Percentiles rank a stretch among this genome's conserved stretches.
Conservation (phyloP, 2,113 vertebrate species). For the Entelurus aequoreus region DNA sequence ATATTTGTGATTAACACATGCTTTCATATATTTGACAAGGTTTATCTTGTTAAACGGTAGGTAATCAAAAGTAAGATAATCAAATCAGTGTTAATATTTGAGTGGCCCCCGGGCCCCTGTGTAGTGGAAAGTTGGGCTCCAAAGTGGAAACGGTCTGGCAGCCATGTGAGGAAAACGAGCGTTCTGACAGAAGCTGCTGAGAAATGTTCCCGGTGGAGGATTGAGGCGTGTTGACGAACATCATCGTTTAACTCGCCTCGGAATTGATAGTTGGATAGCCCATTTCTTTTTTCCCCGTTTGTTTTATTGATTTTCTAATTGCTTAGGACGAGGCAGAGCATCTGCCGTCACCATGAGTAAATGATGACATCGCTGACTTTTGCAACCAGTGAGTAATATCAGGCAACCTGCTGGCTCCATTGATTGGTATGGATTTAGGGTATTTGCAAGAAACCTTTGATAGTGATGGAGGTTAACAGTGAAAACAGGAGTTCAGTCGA, state of each 20-base stretch:
- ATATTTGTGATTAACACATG: too few relatives aligned
- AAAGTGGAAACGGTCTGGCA: neutral
- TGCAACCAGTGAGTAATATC: constrained; percentile 39
- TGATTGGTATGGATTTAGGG: neutral
- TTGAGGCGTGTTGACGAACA: constrained; percentile 61
- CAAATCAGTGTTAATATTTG: too few relatives aligned
- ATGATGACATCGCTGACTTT: constrained; percentile 59
- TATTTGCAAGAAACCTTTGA: neutral
- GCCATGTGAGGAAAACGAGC: constrained; percentile 32
- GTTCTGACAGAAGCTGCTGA: constrained; percentile 49
- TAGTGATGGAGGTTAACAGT: too few relatives aligned
- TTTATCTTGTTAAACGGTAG: too few relatives aligned
- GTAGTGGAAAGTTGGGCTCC: neutral
- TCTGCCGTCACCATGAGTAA: constrained; percentile 64
- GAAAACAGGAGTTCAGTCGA: too few relatives aligned
- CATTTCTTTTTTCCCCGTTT: neutral
- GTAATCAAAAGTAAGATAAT: too few relatives aligned
- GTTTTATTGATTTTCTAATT: constrained; percentile 71
- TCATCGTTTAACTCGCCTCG: constrained; percentile 33
- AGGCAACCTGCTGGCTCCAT: neutral
- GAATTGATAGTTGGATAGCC: constrained; percentile 62
- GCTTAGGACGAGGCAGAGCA: constrained; percentile 52
- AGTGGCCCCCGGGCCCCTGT: constrained; percentile 1
- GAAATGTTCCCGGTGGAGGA: constrained; percentile 46
- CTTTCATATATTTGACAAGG: too few relatives aligned